Conservation (phyloP, 2,888 invertebrate species). For the Helobdella robusta region DNA sequence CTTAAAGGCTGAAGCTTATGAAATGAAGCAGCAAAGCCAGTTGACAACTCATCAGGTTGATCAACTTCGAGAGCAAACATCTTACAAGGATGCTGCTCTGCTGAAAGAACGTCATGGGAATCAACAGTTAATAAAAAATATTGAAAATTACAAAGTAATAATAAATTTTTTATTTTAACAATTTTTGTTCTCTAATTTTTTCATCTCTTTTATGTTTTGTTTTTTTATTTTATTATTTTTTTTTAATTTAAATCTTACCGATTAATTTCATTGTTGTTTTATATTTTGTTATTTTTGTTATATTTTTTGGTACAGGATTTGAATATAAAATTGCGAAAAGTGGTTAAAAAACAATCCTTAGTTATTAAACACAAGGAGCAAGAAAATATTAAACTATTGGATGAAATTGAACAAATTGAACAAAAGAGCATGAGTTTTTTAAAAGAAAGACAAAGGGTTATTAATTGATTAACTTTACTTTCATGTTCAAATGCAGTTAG, state of each 20-base stretch:
- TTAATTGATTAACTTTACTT: not conserved
- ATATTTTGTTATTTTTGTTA: too few relatives aligned
- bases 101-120: constrained; percentile 23
- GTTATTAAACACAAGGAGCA: constrained; percentile 14
- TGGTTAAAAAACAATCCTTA: not conserved
- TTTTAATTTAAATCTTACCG: not conserved
- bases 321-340: constrained; percentile 15
- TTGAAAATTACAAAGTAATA: constrained; percentile 21
- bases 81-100: constrained; percentile 55
- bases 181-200: not conserved
- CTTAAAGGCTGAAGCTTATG: constrained; percentile 48
- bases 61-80: constrained; percentile 72
- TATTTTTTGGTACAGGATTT: constrained; percentile 5
- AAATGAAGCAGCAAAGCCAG: constrained; percentile 62
- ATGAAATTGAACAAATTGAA: constrained; percentile 5
- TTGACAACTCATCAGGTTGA: constrained; percentile 66
- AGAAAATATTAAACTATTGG: constrained; percentile 9
- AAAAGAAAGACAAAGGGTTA: constrained; percentile 11
- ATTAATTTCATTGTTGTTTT: not conserved
- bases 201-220: not conserved
- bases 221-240: not conserved
- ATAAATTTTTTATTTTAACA: not conserved
- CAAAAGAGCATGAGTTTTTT: not conserved
- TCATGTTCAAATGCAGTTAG: not conserved
- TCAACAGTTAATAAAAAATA: constrained; percentile 15